phyloP scores from a whole-genome alignment of 2,113 vertebrate species.

The Heteronetta atricapilla region DNA sequence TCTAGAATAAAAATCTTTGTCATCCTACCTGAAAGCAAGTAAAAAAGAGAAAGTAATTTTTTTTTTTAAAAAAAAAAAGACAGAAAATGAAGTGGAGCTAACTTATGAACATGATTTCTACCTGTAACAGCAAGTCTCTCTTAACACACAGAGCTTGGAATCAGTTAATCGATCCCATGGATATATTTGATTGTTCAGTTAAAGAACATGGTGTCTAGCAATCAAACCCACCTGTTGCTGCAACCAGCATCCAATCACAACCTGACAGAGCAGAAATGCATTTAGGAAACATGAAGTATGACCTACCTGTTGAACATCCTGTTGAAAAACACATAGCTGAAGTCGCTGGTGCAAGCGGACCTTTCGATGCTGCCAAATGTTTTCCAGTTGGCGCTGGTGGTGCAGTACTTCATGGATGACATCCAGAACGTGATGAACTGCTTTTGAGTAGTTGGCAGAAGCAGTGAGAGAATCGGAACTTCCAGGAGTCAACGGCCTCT shows the following conservation, averaged over 20 bases:
- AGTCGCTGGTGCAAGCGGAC: slow-evolving; percentile 95
- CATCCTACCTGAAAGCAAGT: background rate
- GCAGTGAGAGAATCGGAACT: slow-evolving; percentile 93
- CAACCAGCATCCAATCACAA: background rate
- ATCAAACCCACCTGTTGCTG: background rate
- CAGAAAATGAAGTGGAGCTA: background rate
- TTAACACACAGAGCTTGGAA: background rate
- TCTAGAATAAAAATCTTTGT: background rate
- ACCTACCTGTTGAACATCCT: slow-evolving; percentile 94
- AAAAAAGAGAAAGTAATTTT: background rate
- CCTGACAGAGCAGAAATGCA: background rate
- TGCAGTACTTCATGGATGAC: slow-evolving; percentile 96
- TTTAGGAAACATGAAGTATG: background rate
- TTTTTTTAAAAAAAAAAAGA: background rate
- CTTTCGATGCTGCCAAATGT: slow-evolving; percentile 98
- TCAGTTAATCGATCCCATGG: background rate
- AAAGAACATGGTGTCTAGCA: accelerated
- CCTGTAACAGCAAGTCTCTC: background rate
- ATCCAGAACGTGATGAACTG: slow-evolving; percentile 94
- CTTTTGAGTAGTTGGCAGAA: slow-evolving; percentile 97
- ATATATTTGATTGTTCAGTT: background rate
- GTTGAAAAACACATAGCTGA: slow-evolving; percentile 96
- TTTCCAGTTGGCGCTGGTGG: slow-evolving; percentile 96
- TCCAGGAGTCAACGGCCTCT: slow-evolving; percentile 93
- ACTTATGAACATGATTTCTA: background rate